phyloP scores from a whole-genome alignment of 2,888 invertebrate species.

The Campoplex nolae region DNA sequence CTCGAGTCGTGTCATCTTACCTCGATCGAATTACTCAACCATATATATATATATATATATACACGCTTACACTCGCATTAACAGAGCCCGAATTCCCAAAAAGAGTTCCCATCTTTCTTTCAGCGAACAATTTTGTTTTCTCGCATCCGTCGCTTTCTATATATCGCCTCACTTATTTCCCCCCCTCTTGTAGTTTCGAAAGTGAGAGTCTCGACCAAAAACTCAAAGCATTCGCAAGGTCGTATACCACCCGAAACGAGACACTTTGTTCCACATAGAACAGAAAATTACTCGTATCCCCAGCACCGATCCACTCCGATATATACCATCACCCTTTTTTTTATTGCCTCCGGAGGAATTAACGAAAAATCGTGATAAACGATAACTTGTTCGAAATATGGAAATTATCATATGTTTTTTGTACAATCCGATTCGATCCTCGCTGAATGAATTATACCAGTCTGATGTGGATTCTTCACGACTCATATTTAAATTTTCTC shows the following conservation, averaged over 20 bases:
- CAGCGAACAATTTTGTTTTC: background rate
- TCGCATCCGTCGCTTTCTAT: conserved; percentile 4
- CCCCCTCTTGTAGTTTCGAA: conserved; percentile 27
- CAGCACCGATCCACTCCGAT: background rate
- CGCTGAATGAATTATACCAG: too few relatives aligned
- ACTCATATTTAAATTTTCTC: conserved; percentile 13
- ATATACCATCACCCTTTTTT: background rate
- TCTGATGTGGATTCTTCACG: background rate
- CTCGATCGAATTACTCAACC: conserved; percentile 49
- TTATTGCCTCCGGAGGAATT: background rate
- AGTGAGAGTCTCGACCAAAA: conserved; percentile 44
- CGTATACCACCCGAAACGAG: conserved; percentile 18
- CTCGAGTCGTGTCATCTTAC: conserved; percentile 20
- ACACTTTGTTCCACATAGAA: background rate
- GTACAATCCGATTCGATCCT: background rate
- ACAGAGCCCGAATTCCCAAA: background rate
- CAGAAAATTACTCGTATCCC: conserved; percentile 11
- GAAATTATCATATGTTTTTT: background rate
- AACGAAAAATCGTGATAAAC: background rate
- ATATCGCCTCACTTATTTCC: conserved; percentile 9
- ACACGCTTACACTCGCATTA: background rate
- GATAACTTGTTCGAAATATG: background rate
- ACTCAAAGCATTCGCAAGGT: conserved; percentile 43
- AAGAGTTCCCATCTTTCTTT: conserved; percentile 7
- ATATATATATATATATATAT: too few relatives aligned